phyloP scores from a whole-genome alignment of 35 echinoderm and acorn worm genomes.

The Ophiothrix spiculata region DNA sequence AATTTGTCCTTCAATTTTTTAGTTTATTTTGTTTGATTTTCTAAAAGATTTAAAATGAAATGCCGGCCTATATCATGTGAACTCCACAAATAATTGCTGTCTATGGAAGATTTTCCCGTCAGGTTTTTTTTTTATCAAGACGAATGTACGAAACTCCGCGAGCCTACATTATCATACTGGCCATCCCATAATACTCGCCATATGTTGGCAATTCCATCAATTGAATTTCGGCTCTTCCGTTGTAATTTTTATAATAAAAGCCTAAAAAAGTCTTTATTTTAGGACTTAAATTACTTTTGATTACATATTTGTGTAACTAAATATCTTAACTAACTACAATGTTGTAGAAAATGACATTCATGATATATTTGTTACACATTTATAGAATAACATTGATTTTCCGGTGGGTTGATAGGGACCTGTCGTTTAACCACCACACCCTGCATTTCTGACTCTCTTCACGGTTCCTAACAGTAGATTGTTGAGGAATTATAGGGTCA shows the following conservation, averaged over 20 bases:
- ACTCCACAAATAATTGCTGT: neutral
- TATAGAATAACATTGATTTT: neutral
- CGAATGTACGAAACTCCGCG: slow-evolving; percentile 1
- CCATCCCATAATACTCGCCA: slow-evolving; percentile 82
- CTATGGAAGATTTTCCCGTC: neutral
- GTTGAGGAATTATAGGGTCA: slow-evolving; percentile 89
- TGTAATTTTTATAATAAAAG: neutral
- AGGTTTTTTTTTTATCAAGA: neutral
- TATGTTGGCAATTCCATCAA: too few species aligned
- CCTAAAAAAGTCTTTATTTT: neutral
- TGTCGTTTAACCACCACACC: slow-evolving; percentile 89
- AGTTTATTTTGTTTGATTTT: too few species aligned
- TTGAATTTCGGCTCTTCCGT: slow-evolving; percentile 55
- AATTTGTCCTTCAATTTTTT: too few species aligned
- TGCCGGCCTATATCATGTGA: neutral
- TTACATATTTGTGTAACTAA: slow-evolving; percentile 2
- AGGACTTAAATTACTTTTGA: neutral
- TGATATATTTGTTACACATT: neutral
- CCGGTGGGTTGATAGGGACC: slow-evolving; percentile 1
- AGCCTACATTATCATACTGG: slow-evolving; percentile 42
- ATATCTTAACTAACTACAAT: neutral
- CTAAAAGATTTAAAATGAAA: too few species aligned
- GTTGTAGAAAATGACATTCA: neutral
- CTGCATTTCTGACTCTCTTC: slow-evolving; percentile 93
- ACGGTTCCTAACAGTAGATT: slow-evolving; percentile 73